Evolutionary conservation across 2,797 vertebrate species (phyloP), one percentile per base, ranked within the genome.

Genomic region (Lateolabrax maculatus): DNA sequence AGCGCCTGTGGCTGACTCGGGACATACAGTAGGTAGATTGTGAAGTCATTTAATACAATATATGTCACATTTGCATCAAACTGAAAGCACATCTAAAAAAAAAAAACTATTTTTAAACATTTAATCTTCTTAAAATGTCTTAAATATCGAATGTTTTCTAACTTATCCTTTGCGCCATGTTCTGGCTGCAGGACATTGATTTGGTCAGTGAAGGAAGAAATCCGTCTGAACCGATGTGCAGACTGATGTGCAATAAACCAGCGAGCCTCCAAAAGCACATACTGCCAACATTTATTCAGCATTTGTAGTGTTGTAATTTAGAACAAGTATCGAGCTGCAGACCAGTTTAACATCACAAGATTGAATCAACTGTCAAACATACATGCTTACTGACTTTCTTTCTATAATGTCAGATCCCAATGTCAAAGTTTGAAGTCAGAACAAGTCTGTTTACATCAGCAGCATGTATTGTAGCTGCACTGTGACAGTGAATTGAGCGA

Each of bases 261-360:
- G 44, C 64, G 58, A 57, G 61, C 52, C 36, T 78, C 68, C 57
- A 57, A 71, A 74, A 71, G 64, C 63, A 58, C 49, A 64, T 6
- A 55, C 34, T 46, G 63, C 4, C 53, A 49, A 31, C 41, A 79
- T 77, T 69, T 64, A 77, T 69, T 77, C 60, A 72, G 58, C 52
- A 43, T 69, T 51, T 73, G 53, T 37, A 27, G 46, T 62, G 55
- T 57, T 51, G 27, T 44, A 63, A 46, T 53, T 63, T 51, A 11
- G n/a, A 72, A 61, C 63, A 9, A 71, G 57, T 44, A 73, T 55
- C 60, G 71, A 81, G 43, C 71, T 72, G 68, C 60, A 73, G 62
- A 69, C 25, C 46, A 61, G 25, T 55, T 74, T 36, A 6, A 79
- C 37, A 41, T 65, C 75, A 70, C 48, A 71, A 52, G 15, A 75